phyloP scores from a whole-genome alignment of 2,113 vertebrate species.

The Amphilophus citrinellus region DNA sequence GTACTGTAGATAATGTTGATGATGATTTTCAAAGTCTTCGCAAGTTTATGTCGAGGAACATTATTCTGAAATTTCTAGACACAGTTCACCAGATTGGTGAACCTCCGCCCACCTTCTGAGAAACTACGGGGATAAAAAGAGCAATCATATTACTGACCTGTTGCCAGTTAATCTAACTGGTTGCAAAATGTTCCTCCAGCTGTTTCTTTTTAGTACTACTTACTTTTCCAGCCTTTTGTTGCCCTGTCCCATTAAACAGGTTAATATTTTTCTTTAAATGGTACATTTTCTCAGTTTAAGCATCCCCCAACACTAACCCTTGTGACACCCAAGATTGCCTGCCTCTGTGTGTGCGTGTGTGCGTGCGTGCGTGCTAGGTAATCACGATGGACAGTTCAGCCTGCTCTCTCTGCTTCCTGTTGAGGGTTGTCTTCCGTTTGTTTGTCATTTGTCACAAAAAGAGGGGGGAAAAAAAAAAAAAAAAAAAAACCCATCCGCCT shows the following conservation, averaged over 20 bases:
- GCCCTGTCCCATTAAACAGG: accelerated
- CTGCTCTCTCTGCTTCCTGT: not conserved
- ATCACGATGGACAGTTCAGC: constrained; percentile 28
- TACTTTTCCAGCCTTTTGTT: not conserved
- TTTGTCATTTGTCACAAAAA: constrained; percentile 3
- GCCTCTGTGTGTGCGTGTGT: not conserved
- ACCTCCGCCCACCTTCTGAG: not conserved
- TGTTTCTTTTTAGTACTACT: not conserved
- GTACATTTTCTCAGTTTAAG: not conserved
- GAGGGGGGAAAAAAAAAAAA: no score
- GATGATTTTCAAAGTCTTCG: not conserved
- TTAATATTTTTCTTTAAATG: not conserved
- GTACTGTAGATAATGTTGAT: not conserved
- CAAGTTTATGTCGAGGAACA: not conserved
- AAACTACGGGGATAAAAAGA: not conserved
- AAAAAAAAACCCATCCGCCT: not conserved
- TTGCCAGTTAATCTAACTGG: not conserved
- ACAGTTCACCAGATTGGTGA: not conserved
- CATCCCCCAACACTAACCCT: not conserved
- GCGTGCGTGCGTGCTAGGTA: not conserved
- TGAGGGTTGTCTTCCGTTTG: not conserved
- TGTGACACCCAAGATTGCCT: not conserved
- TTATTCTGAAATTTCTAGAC: not conserved
- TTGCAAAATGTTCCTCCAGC: not conserved
- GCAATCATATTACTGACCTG: not conserved